Evolutionary conservation across 2,888 invertebrate genomes (phyloP).

Genomic region (Macrosoma leucophasiata): DNA sequence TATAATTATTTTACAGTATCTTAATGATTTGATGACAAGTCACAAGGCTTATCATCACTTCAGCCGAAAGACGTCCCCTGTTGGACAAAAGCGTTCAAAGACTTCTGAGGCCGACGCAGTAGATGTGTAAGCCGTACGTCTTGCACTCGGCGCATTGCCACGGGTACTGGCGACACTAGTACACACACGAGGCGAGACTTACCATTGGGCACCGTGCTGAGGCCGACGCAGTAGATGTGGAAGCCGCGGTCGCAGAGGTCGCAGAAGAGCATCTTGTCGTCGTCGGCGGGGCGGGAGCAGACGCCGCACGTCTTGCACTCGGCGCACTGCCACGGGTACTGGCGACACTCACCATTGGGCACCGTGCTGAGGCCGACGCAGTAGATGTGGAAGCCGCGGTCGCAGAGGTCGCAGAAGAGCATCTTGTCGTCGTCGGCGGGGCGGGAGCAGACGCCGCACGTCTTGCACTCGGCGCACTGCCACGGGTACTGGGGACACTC

Average conservation of each 20-base stretch:
- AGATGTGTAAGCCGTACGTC: constrained; percentile 83
- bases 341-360: constrained; percentile 88
- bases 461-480: constrained; percentile 86
- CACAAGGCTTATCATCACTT: too few species aligned
- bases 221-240: constrained; percentile 93
- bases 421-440: constrained; percentile 92
- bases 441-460: constrained; percentile 88
- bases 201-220: constrained; percentile 87
- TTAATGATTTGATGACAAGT: too few species aligned
- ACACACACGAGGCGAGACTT: too few species aligned
- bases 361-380: constrained; percentile 90
- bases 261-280: constrained; percentile 95
- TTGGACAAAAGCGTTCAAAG: too few species aligned
- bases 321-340: constrained; percentile 95
- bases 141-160: constrained; percentile 98
- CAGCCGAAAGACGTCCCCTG: too few species aligned
- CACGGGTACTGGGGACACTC: constrained; percentile 24
- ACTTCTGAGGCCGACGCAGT: not conserved
- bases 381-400: constrained; percentile 92
- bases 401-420: constrained; percentile 96
- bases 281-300: constrained; percentile 87
- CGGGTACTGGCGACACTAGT: constrained; percentile 87
- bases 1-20: not conserved
- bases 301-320: constrained; percentile 94
- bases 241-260: constrained; percentile 96